Evolutionary conservation across 2,888 invertebrate species (phyloP).

Genomic region (Drosophila austrosaltans): DNA sequence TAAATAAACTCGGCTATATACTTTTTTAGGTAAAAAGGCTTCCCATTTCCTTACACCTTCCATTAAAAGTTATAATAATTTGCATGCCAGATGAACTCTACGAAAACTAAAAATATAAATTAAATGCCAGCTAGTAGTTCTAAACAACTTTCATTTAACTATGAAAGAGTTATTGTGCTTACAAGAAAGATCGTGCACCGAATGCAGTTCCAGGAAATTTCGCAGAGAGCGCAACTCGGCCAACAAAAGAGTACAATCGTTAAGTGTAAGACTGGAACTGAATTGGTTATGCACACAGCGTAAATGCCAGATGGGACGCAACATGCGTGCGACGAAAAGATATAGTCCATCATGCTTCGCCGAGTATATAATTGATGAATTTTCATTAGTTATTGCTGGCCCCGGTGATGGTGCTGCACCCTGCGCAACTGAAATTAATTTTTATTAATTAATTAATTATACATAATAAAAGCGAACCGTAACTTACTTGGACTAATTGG

Average conservation of each 20-base stretch:
- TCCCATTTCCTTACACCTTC: too few relatives aligned
- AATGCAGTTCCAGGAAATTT: constrained; percentile 89
- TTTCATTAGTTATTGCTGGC: constrained; percentile 62
- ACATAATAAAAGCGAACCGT: fast-evolving
- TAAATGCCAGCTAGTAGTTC: too few relatives aligned
- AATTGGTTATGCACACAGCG: constrained; percentile 89
- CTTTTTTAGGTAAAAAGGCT: too few relatives aligned
- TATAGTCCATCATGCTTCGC: constrained; percentile 97
- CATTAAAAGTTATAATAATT: too few relatives aligned
- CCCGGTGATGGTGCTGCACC: background rate
- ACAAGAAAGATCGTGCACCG: constrained; percentile 83
- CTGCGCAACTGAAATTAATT: constrained; percentile 31
- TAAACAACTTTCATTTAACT: too few relatives aligned
- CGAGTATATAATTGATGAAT: constrained; percentile 85
- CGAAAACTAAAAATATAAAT: too few relatives aligned
- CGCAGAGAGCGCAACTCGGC: constrained; percentile 90
- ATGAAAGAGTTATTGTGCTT: constrained; percentile 28
- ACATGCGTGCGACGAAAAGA: constrained; percentile 93
- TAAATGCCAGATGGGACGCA: constrained; percentile 94
- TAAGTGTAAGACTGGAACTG: constrained; percentile 87
- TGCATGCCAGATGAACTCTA: too few relatives aligned
- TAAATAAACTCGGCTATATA: too few relatives aligned
- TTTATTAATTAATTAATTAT: background rate
- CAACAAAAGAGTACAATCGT: constrained; percentile 89
- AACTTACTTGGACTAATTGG: constrained; percentile 83